phyloP scores from a whole-genome alignment of 2,113 vertebrate genomes.

The Notothenia coriiceps region DNA sequence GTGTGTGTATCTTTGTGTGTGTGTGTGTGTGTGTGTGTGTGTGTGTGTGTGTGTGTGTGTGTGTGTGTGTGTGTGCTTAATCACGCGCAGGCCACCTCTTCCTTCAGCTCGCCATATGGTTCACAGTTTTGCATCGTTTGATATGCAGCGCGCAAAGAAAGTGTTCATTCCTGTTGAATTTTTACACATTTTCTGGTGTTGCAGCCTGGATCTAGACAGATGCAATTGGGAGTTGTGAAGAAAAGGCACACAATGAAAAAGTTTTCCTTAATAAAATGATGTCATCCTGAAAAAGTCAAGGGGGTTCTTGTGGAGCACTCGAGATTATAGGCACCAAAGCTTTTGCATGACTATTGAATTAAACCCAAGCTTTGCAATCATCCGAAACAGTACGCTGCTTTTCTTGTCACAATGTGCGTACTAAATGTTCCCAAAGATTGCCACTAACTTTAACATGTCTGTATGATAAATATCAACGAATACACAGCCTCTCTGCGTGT shows the following conservation, averaged over 20 bases:
- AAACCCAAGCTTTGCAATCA: conserved; percentile 17
- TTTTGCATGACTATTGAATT: conserved; percentile 2
- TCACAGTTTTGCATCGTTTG: conserved; percentile 54
- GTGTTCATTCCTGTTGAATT: conserved; percentile 22
- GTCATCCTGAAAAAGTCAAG: conserved; percentile 2
- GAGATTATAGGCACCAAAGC: not conserved
- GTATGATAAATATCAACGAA: conserved; percentile 33
- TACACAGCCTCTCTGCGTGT: conserved; percentile 4
- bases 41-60: conserved; percentile 5
- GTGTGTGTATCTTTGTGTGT: not conserved
- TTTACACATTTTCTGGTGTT: conserved; percentile 14
- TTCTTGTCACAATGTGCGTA: not conserved
- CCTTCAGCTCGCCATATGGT: conserved; percentile 57
- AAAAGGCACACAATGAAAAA: conserved; percentile 17
- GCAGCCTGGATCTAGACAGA: conserved; percentile 20
- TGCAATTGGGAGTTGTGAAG: conserved; percentile 16
- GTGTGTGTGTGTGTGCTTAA: conserved; percentile 48
- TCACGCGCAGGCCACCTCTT: conserved; percentile 48
- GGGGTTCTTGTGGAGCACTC: conserved; percentile 5
- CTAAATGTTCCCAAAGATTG: conserved; percentile 6
- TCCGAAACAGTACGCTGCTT: not conserved
- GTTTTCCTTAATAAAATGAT: no score
- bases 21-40: not conserved
- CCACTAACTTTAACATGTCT: not conserved
- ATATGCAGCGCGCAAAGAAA: conserved; percentile 37